phyloP scores from a whole-genome alignment of 2,888 invertebrate species.

The Macrosoma leucophasiata region DNA sequence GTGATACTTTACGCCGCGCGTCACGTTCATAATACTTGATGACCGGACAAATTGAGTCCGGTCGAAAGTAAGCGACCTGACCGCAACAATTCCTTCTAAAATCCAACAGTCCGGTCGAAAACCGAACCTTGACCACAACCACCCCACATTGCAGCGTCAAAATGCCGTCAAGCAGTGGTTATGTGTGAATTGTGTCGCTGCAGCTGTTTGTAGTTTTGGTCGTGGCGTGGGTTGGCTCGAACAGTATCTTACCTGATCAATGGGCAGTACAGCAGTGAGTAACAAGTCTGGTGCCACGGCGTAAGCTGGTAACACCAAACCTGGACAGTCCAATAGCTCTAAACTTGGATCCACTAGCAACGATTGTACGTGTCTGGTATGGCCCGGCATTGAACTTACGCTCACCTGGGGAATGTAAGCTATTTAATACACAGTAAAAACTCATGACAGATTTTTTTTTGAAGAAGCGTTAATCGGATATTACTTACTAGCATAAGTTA shows the following conservation, averaged over 20 bases:
- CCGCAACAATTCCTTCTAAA: too few species aligned
- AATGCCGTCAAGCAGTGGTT: neutral
- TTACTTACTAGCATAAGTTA: too few species aligned
- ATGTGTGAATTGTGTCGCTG: too few species aligned
- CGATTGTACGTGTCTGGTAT: conserved; percentile 98
- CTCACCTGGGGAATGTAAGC: conserved; percentile 71
- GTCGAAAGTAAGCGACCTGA: too few species aligned
- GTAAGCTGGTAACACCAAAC: conserved; percentile 98
- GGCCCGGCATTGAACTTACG: conserved; percentile 98
- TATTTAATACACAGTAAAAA: neutral
- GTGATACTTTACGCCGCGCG: too few species aligned
- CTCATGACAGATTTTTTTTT: neutral
- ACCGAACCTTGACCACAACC: neutral
- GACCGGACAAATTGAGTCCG: too few species aligned
- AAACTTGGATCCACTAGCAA: conserved; percentile 85
- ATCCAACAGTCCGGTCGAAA: too few species aligned
- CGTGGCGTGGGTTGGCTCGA: too few species aligned
- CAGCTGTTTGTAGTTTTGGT: too few species aligned
- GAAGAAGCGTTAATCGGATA: too few species aligned
- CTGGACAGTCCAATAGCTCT: conserved; percentile 97
- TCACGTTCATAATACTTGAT: too few species aligned
- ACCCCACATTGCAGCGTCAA: neutral
- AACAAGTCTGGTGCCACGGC: conserved; percentile 96
- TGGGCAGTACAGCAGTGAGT: conserved; percentile 95
- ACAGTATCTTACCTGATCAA: conserved; percentile 85